A percentile compares a stretch with the other conserved stretches of the same genome.
These are phyloP conservation scores for Phymorhynchus buccinoides DNA, from an alignment of 1,140 invertebrate genomes.

Conservation along the genomic window DNA sequence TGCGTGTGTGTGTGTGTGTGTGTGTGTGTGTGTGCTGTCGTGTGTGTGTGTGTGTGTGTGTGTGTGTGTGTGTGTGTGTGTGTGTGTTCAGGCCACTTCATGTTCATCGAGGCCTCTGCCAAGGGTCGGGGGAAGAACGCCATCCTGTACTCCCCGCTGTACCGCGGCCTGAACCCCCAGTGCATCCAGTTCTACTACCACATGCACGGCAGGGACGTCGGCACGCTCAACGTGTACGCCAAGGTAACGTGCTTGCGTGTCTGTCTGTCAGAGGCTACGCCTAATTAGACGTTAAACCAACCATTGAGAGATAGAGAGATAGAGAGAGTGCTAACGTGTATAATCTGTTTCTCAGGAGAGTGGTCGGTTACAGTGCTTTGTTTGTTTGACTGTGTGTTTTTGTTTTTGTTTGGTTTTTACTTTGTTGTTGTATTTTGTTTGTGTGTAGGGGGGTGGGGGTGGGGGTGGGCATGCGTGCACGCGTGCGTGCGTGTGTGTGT, in stretches of 20 bases:
- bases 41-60: not conserved
- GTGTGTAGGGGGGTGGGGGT: not conserved
- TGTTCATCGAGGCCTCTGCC: slow-evolving; percentile 65
- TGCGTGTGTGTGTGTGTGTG: too few relatives aligned
- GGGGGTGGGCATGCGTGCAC: not conserved
- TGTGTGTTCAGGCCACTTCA: slow-evolving; percentile 58
- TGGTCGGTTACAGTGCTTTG: not conserved
- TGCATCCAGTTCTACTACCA: slow-evolving; percentile 70
- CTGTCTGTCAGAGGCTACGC: not conserved
- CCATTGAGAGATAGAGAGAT: not conserved
- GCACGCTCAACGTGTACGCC: slow-evolving; percentile 69
- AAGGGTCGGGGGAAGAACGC: slow-evolving; percentile 58
- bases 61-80: not conserved
- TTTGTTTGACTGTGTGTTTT: too few relatives aligned
- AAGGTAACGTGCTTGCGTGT: too few relatives aligned
- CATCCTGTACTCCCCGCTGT: slow-evolving; percentile 59
- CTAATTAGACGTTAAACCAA: not conserved
- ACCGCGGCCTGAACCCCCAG: slow-evolving; percentile 59
- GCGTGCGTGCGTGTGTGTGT: slow-evolving; percentile 23
- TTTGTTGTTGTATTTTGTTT: not conserved
- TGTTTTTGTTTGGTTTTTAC: too few relatives aligned
- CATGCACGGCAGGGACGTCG: slow-evolving; percentile 66
- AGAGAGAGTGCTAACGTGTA: not conserved
- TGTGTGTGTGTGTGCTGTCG: too few relatives aligned
- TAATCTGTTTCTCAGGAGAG: not conserved